Base-by-base conservation (phyloP, 2,888 invertebrate species). In the Chloroclysta siterata region DNA sequence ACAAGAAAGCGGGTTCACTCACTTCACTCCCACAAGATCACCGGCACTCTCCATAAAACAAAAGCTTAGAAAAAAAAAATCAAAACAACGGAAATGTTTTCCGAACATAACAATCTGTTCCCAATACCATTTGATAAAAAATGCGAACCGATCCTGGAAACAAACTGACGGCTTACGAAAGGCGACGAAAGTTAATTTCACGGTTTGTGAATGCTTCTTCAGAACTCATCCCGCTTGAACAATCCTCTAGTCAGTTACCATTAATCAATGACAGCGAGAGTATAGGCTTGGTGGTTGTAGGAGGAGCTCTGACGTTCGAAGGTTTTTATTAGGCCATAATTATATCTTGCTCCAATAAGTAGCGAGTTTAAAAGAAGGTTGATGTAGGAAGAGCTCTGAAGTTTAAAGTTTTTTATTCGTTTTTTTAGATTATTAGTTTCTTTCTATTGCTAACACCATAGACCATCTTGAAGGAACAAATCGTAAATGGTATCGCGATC, bases 151-250 rank as follows among this genome's bases (percentile, higher is more conserved):
- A 74, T 82, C 77, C 72, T 74, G 81, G 83, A 86, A 87, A 85
- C 83, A 85, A 87, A 88, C 83, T 87, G 88, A 87, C 85, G 81
- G 79, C 78, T 75, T 80, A 83, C 79, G 81, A 79, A 81, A 85
- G 83, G 86, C 87, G 82, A 83, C 83, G 85, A 89, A 90, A 91
- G 89, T 89, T 90, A 91, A 91, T 91, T 91, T 91, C 90, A 91
- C 91, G 90, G 90, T 78, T 83, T 84, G 85, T 88, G 90, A 87
- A 85, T 88, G 84, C 88, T 87, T 83, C 88, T 87, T 87, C 84
- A 82, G 86, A 87, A 86, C 85, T 88, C 89, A 88, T 89, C 87
- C 79, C 85, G 89, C 84, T 84, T 78, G 89, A 90, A 87, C 88
- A 90, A 87, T 87, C 85, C 86, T 79, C 79, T 83, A 86, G 82